phyloP scores from a whole-genome alignment of 1,140 invertebrate genomes.

The Drosophila erecta region DNA sequence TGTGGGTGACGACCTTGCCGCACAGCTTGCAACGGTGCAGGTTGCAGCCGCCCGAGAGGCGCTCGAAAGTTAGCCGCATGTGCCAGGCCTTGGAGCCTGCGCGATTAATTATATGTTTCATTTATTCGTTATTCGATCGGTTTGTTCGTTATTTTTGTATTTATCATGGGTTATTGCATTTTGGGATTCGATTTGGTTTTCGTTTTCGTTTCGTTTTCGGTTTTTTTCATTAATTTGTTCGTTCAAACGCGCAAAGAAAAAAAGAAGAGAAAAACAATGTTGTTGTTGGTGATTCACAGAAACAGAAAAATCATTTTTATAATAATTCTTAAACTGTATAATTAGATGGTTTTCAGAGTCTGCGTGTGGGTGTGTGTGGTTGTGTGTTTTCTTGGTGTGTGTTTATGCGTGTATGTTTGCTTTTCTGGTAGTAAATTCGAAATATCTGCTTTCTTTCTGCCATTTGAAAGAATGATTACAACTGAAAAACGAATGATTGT shows the following conservation, averaged over 20 bases:
- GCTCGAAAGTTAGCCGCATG: constrained; percentile 95
- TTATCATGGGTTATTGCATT: constrained; percentile 28
- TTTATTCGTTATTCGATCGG: constrained; percentile 15
- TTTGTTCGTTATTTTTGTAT: constrained; percentile 9
- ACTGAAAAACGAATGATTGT: constrained; percentile 27
- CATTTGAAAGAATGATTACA: constrained; percentile 42
- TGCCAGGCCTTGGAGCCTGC: constrained; percentile 95
- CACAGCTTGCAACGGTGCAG: constrained; percentile 95
- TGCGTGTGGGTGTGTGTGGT: constrained; percentile 30
- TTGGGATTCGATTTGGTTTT: constrained; percentile 19
- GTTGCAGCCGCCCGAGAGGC: constrained; percentile 93
- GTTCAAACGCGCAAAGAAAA: constrained; percentile 82
- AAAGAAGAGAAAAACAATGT: constrained; percentile 84
- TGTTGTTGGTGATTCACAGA: constrained; percentile 84
- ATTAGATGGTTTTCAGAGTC: constrained; percentile 58
- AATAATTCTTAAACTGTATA: constrained; percentile 83
- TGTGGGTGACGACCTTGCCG: constrained; percentile 95
- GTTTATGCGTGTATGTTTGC: constrained; percentile 17
- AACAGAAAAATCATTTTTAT: constrained; percentile 83
- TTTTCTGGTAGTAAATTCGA: constrained; percentile 33
- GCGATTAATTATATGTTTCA: constrained; percentile 31
- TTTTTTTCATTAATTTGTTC: constrained; percentile 54
- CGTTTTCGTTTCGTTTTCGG: constrained; percentile 17
- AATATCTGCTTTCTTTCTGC: constrained; percentile 33
- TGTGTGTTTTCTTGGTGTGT: constrained; percentile 35